Evolutionary conservation across 1,140 invertebrate species (phyloP).

Genomic region (Cepaea nemoralis): DNA sequence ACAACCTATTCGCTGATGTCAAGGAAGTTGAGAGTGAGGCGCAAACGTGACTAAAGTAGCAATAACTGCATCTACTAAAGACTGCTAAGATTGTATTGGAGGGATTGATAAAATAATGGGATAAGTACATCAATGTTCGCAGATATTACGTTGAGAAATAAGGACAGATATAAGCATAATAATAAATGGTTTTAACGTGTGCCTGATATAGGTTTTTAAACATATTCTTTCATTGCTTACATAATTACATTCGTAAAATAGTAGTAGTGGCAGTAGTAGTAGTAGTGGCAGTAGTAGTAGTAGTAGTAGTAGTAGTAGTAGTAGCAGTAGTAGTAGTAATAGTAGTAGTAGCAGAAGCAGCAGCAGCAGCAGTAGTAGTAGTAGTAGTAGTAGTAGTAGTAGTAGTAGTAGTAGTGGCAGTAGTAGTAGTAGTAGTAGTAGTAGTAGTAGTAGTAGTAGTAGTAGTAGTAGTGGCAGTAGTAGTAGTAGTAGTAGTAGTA

Average conservation of each 20-base stretch:
- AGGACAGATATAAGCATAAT: too few species aligned
- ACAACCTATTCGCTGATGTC: too few species aligned
- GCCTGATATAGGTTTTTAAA: not conserved
- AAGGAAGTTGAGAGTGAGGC: too few species aligned
- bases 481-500: not conserved
- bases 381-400: not conserved
- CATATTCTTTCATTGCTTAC: not conserved
- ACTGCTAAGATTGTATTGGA: too few species aligned
- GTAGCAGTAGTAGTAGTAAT: not conserved
- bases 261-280: not conserved
- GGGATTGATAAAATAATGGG: too few species aligned
- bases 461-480: not conserved
- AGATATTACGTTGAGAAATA: too few species aligned
- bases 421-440: conserved; percentile 13
- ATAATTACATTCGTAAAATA: not conserved
- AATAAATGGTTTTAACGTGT: not conserved
- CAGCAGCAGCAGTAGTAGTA: not conserved
- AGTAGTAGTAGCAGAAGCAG: too few species aligned
- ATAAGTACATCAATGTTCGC: too few species aligned
- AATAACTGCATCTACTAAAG: too few species aligned
- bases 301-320: conserved; percentile 1
- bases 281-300: not conserved
- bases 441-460: not conserved
- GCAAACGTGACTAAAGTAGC: too few species aligned
- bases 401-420: not conserved